Evolutionary conservation across 2,888 invertebrate species (phyloP), one percentile per base, ranked within the genome.

Genomic region (Noctua janthina): DNA sequence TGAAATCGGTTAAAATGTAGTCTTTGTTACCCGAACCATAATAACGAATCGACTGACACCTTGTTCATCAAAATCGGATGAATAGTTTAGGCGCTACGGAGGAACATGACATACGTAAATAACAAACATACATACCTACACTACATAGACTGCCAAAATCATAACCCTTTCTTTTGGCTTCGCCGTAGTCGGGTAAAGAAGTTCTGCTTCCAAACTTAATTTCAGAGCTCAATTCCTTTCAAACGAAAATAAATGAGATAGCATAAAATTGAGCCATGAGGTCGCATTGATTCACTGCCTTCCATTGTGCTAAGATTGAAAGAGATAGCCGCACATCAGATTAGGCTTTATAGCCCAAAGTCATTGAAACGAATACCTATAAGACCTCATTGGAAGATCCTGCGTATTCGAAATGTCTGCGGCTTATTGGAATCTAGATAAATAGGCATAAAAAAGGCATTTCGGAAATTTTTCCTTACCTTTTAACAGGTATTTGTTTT

Each of bases 291-390:
- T 85, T 78, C 76, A 84, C 73, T 68, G 51, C 35, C 51, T 68
- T 1, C 74, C 68, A 82, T 89, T 89, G 76, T 82, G 29, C 39
- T 2, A 51, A 83, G 71, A 83, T 86, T 86, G 87, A 83, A 81
- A 71, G 81, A 81, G 69, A 88, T 81, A 71, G 78, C 82, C 73
- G 59, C 46, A 62, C 46, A 81, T 75, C 39, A 77, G 81, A 79
- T 87, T 85, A 79, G 72, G 77, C 68, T 76, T 43, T 84, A 82
- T 43, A 67, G 62, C 66, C 72, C 35, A 43, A 83, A 76, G 71
- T 81, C 79, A 81, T 81, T 81, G 70, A 81, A 85, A 79, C 51
- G 85, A 71, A 78, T 80, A 82, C 77, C 69, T 82, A 64, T 74
- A 62, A 66, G 67, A 3, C 43, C 76, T 80, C 76, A 85, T 81